phyloP scores from a whole-genome alignment of 2,113 vertebrate species.

The Erpornis zantholeuca region DNA sequence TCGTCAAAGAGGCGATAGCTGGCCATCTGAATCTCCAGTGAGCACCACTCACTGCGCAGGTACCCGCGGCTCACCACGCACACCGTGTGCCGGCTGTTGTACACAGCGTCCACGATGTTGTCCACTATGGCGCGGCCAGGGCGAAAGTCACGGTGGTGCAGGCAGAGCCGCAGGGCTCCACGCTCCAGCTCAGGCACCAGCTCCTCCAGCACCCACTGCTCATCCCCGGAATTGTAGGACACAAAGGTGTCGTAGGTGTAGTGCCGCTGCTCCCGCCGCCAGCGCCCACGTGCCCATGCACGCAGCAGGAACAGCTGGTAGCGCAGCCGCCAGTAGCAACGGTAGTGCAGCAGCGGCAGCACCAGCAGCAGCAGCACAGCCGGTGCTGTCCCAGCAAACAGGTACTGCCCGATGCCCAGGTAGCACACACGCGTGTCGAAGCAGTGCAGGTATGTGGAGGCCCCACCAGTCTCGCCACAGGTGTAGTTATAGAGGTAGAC shows the following conservation, averaged over 20 bases:
- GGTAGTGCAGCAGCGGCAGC: constrained; percentile 74
- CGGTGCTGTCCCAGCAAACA: constrained; percentile 69
- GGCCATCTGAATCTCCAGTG: constrained; percentile 85
- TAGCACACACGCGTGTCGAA: constrained; percentile 81
- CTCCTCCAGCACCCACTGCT: constrained; percentile 80
- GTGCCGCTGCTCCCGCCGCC: constrained; percentile 58
- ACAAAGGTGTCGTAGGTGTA: constrained; percentile 86
- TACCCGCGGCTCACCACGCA: constrained; percentile 84
- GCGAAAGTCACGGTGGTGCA: constrained; percentile 88
- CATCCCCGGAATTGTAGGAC: constrained; percentile 84
- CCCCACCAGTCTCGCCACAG: background rate
- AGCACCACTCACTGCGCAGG: constrained; percentile 84
- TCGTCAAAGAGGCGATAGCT: constrained; percentile 87
- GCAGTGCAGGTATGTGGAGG: constrained; percentile 40
- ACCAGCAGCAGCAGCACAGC: constrained; percentile 69
- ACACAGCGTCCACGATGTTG: constrained; percentile 86
- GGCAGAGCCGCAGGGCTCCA: constrained; percentile 78
- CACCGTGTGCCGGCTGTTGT: constrained; percentile 83
- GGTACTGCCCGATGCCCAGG: constrained; percentile 70
- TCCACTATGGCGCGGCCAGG: constrained; percentile 80
- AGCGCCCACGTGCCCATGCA: constrained; percentile 76
- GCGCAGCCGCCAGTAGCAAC: constrained; percentile 78
- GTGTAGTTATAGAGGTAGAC: constrained; percentile 72
- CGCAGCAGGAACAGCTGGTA: constrained; percentile 82
- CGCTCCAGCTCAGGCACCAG: constrained; percentile 81